Evolutionary conservation across 2,888 invertebrate species (phyloP).

Genomic region (Eilema griseolum): DNA sequence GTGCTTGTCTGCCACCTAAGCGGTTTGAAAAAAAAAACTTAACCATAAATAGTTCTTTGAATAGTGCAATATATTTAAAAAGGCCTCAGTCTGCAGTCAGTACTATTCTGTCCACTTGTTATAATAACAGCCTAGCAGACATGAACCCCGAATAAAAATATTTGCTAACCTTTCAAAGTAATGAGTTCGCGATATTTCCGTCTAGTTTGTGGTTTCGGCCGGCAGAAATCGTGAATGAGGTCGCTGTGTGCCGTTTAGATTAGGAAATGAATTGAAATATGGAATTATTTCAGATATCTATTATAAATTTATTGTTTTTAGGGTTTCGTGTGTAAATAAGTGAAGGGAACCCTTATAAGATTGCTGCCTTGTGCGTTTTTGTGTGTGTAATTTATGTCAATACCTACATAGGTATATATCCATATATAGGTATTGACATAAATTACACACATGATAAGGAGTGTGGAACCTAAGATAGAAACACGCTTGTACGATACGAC

Average conservation of each 20-base stretch:
- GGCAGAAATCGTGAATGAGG: constrained; percentile 29
- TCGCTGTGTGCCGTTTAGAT: constrained; percentile 8
- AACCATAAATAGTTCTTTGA: too few species aligned
- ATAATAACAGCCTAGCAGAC: constrained; percentile 68
- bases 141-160: constrained; percentile 75
- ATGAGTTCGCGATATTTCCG: constrained; percentile 61
- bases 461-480: too few species aligned
- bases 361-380: too few species aligned
- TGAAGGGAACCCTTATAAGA: too few species aligned
- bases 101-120: constrained; percentile 37
- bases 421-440: too few species aligned
- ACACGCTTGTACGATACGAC: too few species aligned
- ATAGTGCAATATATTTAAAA: not conserved
- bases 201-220: constrained; percentile 44
- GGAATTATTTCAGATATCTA: not conserved
- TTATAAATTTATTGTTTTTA: not conserved
- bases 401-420: too few species aligned
- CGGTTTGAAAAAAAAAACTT: too few species aligned
- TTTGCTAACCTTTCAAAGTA: constrained; percentile 83
- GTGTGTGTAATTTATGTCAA: too few species aligned
- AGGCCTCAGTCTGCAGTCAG: not conserved
- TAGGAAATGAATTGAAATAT: not conserved
- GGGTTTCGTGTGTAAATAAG: too few species aligned
- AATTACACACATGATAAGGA: too few species aligned
- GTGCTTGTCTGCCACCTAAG: too few species aligned